Percentiles rank a stretch among this genome's conserved stretches.
Conservation (phyloP, 2,797 vertebrate genomes). For the Chrysocyon brachyurus region DNA sequence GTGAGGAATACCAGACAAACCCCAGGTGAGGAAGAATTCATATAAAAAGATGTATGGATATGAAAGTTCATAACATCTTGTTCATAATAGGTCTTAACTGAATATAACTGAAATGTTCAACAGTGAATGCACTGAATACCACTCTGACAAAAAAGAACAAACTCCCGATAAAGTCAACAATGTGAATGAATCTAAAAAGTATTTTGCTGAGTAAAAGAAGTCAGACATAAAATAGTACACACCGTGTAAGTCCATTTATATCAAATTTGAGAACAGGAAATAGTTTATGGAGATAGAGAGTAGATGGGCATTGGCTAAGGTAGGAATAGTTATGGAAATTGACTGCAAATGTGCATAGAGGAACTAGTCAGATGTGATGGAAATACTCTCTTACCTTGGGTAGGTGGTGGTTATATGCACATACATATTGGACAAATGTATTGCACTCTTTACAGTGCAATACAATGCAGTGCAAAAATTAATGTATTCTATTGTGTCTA, state of each 20-base stretch:
- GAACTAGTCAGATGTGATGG: background rate
- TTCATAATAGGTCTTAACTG: background rate
- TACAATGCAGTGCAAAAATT: background rate
- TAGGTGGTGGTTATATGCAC: background rate
- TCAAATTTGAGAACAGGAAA: background rate
- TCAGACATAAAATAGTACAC: background rate
- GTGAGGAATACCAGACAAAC: background rate
- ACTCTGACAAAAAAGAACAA: background rate
- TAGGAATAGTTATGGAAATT: background rate
- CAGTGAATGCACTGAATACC: background rate
- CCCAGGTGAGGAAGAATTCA: background rate
- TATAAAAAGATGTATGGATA: background rate
- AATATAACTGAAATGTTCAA: slow-evolving; percentile 15
- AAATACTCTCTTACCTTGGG: background rate
- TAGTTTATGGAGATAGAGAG: background rate
- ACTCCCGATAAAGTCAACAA: background rate
- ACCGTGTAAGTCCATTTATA: background rate
- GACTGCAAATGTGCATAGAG: background rate
- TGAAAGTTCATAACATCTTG: background rate
- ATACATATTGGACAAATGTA: background rate
- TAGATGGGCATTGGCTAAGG: background rate
- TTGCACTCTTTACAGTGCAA: background rate
- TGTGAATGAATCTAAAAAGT: background rate
- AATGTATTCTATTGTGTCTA: background rate
- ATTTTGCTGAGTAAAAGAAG: slow-evolving; percentile 29